Conservation (phyloP, 2,113 vertebrate species). For the Motacilla alba region DNA sequence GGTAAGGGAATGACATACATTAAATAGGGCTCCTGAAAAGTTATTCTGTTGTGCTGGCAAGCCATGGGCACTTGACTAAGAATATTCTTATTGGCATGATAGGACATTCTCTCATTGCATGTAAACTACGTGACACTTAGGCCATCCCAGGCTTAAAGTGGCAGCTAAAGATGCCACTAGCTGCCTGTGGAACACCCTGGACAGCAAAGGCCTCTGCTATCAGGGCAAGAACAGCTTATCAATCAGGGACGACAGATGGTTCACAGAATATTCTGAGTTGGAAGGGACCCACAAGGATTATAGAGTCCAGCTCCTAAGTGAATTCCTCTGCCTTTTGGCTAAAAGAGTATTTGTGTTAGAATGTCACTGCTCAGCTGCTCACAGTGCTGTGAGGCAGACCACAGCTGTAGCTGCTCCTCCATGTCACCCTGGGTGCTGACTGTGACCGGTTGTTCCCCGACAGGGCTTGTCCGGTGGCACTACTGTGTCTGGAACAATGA, state of each 20-base stretch:
- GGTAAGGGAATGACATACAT: not conserved
- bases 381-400: not conserved
- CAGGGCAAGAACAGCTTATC: not conserved
- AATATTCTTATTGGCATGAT: not conserved
- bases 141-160: not conserved
- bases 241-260: accelerated
- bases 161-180: not conserved
- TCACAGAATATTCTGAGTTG: not conserved
- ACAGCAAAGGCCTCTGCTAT: not conserved
- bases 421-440: not conserved
- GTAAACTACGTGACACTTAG: not conserved
- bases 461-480: constrained; percentile 87
- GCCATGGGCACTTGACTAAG: not conserved
- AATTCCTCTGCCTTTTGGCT: not conserved
- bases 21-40: not conserved
- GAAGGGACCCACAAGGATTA: not conserved
- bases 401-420: not conserved
- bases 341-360: not conserved
- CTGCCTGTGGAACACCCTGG: not conserved
- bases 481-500: constrained; percentile 88
- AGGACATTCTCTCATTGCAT: not conserved
- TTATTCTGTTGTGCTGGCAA: not conserved
- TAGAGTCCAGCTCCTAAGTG: not conserved
- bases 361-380: not conserved
- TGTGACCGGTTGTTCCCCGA: not conserved